These are phyloP conservation scores for Noctua janthina DNA, from an alignment of 2,888 invertebrate genomes.

Conservation along the genomic window DNA sequence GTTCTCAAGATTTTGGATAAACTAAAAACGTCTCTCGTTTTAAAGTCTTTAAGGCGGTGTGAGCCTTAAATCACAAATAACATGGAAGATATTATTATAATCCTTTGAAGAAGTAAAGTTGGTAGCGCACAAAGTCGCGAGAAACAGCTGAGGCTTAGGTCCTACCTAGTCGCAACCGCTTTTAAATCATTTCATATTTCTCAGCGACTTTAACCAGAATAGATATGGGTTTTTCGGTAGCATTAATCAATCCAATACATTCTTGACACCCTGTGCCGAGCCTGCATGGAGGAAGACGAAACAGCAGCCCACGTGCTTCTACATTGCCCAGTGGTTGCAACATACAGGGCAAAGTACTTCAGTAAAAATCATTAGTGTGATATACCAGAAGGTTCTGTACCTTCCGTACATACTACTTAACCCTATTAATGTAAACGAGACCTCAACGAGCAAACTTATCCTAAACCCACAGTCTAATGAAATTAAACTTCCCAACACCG, in stretches of 20 bases:
- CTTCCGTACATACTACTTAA: slow-evolving; percentile 1
- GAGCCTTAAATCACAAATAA: not conserved
- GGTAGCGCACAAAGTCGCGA: not conserved
- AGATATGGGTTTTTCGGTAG: not conserved
- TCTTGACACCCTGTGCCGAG: not conserved
- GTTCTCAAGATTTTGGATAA: not conserved
- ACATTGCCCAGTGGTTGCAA: too few species aligned
- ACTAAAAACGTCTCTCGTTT: not conserved
- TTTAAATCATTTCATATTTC: not conserved
- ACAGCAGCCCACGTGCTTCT: too few species aligned
- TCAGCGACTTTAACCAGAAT: not conserved
- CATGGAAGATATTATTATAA: not conserved
- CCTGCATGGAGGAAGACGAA: too few species aligned
- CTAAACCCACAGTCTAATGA: slow-evolving; percentile 43
- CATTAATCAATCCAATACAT: not conserved
- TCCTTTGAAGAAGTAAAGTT: not conserved
- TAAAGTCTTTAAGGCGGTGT: not conserved
- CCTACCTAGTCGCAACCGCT: not conserved
- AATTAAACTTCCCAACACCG: slow-evolving; percentile 40
- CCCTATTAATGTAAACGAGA: not conserved
- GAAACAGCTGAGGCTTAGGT: not conserved
- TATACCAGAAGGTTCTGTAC: not conserved
- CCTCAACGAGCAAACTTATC: slow-evolving; percentile 23
- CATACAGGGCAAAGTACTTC: too few species aligned
- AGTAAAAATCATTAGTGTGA: not conserved